Evolutionary conservation across 1,140 invertebrate genomes (phyloP), one percentile per base, ranked within the genome.

Genomic region (Drosophila rhopaloa): DNA sequence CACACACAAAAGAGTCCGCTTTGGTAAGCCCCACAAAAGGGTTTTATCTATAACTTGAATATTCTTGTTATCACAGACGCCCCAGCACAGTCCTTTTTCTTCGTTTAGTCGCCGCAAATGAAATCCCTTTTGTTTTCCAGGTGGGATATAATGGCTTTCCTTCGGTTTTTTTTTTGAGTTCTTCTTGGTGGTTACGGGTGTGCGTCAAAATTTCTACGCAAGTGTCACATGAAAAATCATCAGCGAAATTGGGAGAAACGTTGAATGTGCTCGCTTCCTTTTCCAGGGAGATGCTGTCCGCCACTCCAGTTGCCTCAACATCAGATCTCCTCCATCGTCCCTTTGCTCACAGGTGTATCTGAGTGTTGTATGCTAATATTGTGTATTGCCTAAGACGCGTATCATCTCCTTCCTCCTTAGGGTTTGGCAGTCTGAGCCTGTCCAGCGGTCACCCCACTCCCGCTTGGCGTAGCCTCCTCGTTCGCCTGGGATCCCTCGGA

Each of bases 391-490:
- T n/a, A 24, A 50, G 10, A 61, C 10, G 29, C 29, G 11, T 41
- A 27, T 35, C 13, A 5, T 5, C 24, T 13, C 10, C 7, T n/a
- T 60, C 14, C 24, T 1, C 2, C 40, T 10, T 81, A 86, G 38
- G 82, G 82, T 27, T 86, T 86, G 48, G 75, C 83, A 10, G 59
- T 48, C 53, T 88, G 72, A 1, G 83, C 84, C 53, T 66, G 32
- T 4, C 57, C 56, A 16, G 77, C 32, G 24, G 60, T 2, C 1
- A 62, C 29, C 0, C 29, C 53, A 37, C 38, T 48, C 24, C 24
- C 66, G 5, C 29, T 16, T 4, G 14, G 41, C 4, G 41, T 37
- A 13, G 63, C 29, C 29, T 32, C 29, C 29, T 32, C 29, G 0
- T 59, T 11, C 1, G 1, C 16, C 37, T 51, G 29, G 0, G 57